These are phyloP conservation scores for Volucella bombylans DNA, from an alignment of 2,888 invertebrate species.

Conservation along the genomic window DNA sequence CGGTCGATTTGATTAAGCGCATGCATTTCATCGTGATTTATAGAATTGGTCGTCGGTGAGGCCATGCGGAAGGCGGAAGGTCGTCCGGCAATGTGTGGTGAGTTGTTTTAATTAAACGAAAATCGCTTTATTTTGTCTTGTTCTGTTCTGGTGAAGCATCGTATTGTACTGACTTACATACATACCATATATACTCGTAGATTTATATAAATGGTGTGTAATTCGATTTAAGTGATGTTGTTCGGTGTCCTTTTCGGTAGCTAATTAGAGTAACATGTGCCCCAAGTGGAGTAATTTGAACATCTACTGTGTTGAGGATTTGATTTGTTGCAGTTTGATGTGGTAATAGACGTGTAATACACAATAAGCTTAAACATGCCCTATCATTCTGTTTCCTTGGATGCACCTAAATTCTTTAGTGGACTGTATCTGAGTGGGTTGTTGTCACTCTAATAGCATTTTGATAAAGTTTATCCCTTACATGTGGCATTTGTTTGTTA, in stretches of 20 bases:
- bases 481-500: no score
- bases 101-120: constrained; percentile 49
- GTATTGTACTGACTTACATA: background rate
- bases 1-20: constrained; percentile 71
- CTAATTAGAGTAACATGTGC: constrained; percentile 42
- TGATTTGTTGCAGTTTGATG: no score
- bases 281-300: background rate
- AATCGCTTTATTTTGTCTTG: constrained; percentile 4
- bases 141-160: background rate
- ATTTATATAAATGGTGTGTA: constrained; percentile 12
- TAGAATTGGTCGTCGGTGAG: constrained; percentile 15
- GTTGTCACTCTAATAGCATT: no score
- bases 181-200: no score
- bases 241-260: background rate
- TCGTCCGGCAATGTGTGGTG: background rate
- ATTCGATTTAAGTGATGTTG: constrained; percentile 11
- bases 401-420: no score
- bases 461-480: no score
- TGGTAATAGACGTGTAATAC: no score
- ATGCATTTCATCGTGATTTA: constrained; percentile 60
- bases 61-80: background rate
- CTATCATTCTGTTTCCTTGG: no score
- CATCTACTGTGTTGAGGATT: no score
- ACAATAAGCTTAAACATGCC: no score
- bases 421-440: no score